A percentile compares a stretch with the other conserved stretches of the same genome.
Conservation (phyloP, 2,797 vertebrate genomes). For the Oryzias sinensis region DNA sequence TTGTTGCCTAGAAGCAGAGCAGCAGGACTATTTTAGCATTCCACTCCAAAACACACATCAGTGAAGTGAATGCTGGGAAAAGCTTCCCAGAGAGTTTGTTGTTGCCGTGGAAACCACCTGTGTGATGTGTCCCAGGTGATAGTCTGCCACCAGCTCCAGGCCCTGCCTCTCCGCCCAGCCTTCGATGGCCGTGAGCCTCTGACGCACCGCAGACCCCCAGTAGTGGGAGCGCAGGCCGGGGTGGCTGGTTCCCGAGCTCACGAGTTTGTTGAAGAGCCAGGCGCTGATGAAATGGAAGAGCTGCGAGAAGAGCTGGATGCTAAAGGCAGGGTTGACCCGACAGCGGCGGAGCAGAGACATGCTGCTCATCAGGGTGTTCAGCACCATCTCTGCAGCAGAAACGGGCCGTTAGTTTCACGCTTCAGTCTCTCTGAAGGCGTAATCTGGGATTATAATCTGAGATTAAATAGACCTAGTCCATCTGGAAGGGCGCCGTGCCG, state of each 20-base stretch:
- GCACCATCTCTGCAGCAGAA: constrained; percentile 81
- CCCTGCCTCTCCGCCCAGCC: constrained; percentile 96
- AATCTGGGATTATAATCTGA: no score
- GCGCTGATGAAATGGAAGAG: constrained; percentile 94
- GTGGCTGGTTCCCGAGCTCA: constrained; percentile 75
- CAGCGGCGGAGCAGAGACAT: constrained; percentile 91
- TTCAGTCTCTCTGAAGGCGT: no score
- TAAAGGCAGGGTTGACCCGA: constrained; percentile 88
- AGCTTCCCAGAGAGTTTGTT: not conserved
- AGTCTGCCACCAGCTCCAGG: constrained; percentile 91
- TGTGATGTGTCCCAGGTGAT: constrained; percentile 88
- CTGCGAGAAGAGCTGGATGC: constrained; percentile 96
- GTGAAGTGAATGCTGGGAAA: constrained; percentile 9
- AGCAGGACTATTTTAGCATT: constrained; percentile 33
- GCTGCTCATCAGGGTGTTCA: constrained; percentile 87
- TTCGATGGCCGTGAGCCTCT: constrained; percentile 87
- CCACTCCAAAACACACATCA: constrained; percentile 9
- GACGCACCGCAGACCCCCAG: constrained; percentile 89
- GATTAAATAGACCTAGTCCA: constrained; percentile 81
- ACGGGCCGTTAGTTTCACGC: not conserved
- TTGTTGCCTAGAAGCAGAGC: constrained; percentile 83
- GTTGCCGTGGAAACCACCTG: constrained; percentile 76
- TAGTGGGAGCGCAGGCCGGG: constrained; percentile 86
- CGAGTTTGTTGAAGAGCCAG: constrained; percentile 93
- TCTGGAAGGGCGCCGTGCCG: constrained; percentile 84